These are phyloP conservation scores for Odontomachus brunneus DNA, from an alignment of 1,140 invertebrate genomes.

Conservation along the genomic window DNA sequence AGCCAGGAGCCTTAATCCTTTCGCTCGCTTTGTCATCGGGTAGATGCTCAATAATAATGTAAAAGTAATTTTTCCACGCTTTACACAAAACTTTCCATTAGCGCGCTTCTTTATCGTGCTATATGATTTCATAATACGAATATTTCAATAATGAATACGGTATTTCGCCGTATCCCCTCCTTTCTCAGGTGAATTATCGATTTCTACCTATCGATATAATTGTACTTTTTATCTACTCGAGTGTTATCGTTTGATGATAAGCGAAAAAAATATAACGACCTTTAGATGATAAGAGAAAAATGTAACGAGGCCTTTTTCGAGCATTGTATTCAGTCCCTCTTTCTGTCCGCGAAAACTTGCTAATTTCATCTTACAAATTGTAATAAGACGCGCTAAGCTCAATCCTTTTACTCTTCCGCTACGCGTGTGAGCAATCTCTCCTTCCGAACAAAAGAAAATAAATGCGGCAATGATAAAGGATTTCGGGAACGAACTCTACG, in stretches of 20 bases:
- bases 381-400: background rate
- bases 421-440: no score
- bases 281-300: slow-evolving; percentile 6
- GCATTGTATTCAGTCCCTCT: background rate
- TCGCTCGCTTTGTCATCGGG: no score
- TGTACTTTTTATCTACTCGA: slow-evolving; percentile 23
- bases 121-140: no score
- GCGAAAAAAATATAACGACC: background rate
- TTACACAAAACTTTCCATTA: no score
- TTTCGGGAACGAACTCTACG: background rate
- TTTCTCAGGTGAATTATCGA: background rate
- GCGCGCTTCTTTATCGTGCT: no score
- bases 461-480: background rate
- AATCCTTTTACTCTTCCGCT: background rate
- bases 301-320: background rate
- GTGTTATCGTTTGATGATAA: slow-evolving; percentile 1
- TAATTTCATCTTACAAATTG: background rate
- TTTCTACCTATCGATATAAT: slow-evolving; percentile 11
- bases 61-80: no score
- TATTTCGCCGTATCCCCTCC: no score
- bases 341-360: background rate
- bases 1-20: no score
- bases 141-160: no score
- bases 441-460: slow-evolving; percentile 20
- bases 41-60: no score